These are phyloP conservation scores for Hydrozoanthus gracilis DNA, from an alignment of 92 coral and sea anemone species.

Conservation along the genomic window DNA sequence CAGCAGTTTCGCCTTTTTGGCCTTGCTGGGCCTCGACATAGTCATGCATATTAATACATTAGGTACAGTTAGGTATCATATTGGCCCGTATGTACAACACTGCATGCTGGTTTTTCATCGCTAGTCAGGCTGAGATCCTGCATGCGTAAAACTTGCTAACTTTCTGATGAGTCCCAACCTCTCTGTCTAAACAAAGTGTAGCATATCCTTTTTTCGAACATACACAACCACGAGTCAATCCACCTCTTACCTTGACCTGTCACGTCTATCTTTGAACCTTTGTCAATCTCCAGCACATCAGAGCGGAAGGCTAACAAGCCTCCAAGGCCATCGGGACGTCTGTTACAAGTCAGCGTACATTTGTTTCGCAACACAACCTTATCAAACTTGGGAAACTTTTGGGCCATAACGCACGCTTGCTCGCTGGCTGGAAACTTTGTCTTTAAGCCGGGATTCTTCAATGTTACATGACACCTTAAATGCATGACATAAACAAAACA, in stretches of 20 bases:
- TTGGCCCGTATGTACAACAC: too few species aligned
- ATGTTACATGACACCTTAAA: slow-evolving; percentile 4
- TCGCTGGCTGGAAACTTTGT: neutral
- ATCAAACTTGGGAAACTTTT: slow-evolving; percentile 54
- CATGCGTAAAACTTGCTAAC: too few species aligned
- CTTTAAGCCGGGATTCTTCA: neutral
- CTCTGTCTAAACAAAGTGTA: too few species aligned
- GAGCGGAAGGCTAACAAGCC: slow-evolving; percentile 69
- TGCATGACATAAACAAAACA: neutral
- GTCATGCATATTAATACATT: too few species aligned
- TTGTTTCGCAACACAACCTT: slow-evolving; percentile 55
- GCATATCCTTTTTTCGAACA: too few species aligned
- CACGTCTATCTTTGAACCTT: slow-evolving; percentile 55
- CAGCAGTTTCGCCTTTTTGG: too few species aligned
- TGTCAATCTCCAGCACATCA: slow-evolving; percentile 56
- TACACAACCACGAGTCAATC: too few species aligned
- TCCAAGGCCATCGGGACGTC: slow-evolving; percentile 50
- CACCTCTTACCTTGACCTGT: slow-evolving; percentile 51
- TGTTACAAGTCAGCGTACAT: slow-evolving; percentile 54
- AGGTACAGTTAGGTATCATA: too few species aligned
- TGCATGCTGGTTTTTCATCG: too few species aligned
- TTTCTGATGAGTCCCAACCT: too few species aligned
- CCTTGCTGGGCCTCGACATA: too few species aligned
- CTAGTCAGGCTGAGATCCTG: too few species aligned
- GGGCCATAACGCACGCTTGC: slow-evolving; percentile 47